Evolutionary conservation across 2,113 vertebrate genomes (phyloP), one percentile per base, ranked within the genome.

Genomic region (Oceanodroma tethys): DNA sequence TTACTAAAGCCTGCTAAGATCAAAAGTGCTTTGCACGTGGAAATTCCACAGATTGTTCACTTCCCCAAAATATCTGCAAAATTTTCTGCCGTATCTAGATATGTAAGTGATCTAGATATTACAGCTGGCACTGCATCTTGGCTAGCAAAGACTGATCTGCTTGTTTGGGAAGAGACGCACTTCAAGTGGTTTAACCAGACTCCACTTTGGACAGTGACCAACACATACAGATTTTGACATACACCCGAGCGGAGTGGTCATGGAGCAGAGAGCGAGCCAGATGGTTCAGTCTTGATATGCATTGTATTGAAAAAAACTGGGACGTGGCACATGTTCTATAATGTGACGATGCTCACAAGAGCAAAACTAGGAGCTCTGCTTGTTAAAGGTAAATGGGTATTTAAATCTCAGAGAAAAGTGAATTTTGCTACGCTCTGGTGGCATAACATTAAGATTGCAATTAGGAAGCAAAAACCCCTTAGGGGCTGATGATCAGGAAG

Each of bases 231-330:
- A 76, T 81, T 91, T 62, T 55, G 36, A 92, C 32, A 30, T 1
- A 16, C 2, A 80, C 9, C 14, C 6, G 2, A 63, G 63, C n/a
- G 68, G 1, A 88, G 38, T 4, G 13, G 58, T 20, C 66, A 48
- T 1, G 23, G 80, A 94, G 75, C 95, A 92, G 88, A 79, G 82
- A 27, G 63, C 36, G 43, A 95, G 70, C 34, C 94, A 96, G 96
- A 94, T 92, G 95, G 94, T 62, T 81, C 48, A 25, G 43, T 32
- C 53, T 52, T 19, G 4, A 32, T 10, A 21, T 4, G 38, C 60
- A 29, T 8, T 27, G 36, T 81, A 59, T 40, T 93, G 66, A 63
- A 68, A 66, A 27, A 76, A 81, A 87, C 23, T 36, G 43, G 42
- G 88, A 70, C 16, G 0, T 4, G 18, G 47, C 53, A 91, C 30